Evolutionary conservation across 2,888 invertebrate species (phyloP), one percentile per base, ranked within the genome.

Genomic region (Linnaemya tessellans): DNA sequence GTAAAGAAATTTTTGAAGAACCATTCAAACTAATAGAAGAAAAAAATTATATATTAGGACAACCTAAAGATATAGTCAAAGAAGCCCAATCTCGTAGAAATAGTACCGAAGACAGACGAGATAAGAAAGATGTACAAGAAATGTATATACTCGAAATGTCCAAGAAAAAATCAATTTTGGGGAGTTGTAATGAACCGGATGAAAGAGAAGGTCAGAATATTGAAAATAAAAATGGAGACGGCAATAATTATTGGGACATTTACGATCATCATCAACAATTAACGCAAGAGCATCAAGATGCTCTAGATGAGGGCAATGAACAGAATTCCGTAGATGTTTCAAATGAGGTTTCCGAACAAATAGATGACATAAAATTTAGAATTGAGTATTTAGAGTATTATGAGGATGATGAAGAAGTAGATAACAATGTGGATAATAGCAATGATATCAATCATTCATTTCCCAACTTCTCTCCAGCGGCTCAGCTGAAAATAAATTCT

Each of bases 391-490:
- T 51, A 20, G 78, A 60, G 9, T 38, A 20, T 41, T 70, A 30
- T 41, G 70, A 79, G 4, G 58, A 77, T 11, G 49, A 78, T 3
- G 35, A 43, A 67, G 67, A 77, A 0, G 78, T 74, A n/a, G 56
- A 38, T 0, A 22, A 60, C 15, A 22, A 67, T 0, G 3, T 30
- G 13, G 3, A 11, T 7, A 18, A 18, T 8, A 62, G 54, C 3
- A 3, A 25, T n/a, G 20, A 56, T 35, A 75, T 41, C 35, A 41
- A 51, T 0, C 25, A 74, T 56, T 38, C 58, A 1, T 56, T n/a
- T 22, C 13, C 41, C 18, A 15, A 15, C 7, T 18, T 58, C 20
- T 22, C 51, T 15, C 8, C 51, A 11, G 5, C 68, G 0, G 7
- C 20, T 3, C 43, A 43, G 7, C 9, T 62, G 8, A 62, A 80